A percentile compares a stretch with the other conserved stretches of the same genome.
Evolutionary conservation across 2,797 vertebrate species (phyloP).

Genomic region (Gobionotothen gibberifrons): DNA sequence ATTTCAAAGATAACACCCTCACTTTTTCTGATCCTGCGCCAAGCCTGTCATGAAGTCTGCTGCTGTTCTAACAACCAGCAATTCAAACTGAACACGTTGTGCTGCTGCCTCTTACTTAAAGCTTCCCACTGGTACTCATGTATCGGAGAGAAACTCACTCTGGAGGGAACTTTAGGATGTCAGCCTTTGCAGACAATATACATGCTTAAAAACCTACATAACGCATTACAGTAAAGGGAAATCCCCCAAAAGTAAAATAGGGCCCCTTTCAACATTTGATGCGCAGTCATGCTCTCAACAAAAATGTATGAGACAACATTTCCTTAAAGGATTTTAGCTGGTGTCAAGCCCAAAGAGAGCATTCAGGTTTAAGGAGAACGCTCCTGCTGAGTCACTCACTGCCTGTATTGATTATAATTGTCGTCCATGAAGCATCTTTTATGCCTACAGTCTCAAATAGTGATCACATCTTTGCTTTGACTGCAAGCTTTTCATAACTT

Average conservation of each 20-base stretch:
- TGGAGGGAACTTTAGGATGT: too few relatives aligned
- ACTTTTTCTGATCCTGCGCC: background rate
- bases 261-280: background rate
- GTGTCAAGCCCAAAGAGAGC: slow-evolving; percentile 4
- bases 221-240: too few relatives aligned
- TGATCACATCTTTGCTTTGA: slow-evolving; percentile 37
- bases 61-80: background rate
- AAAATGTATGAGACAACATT: background rate
- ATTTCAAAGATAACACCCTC: background rate
- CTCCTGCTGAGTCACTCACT: slow-evolving; percentile 40
- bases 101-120: background rate
- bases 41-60: slow-evolving; percentile 7
- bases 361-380: slow-evolving; percentile 11
- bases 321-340: background rate
- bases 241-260: background rate
- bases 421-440: slow-evolving; percentile 30
- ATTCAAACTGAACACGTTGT: slow-evolving; percentile 1
- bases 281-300: background rate
- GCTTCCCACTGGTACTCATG: background rate
- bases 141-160: too few relatives aligned
- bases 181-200: too few relatives aligned
- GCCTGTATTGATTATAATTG: slow-evolving; percentile 49
- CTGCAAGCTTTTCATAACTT: slow-evolving; percentile 27
- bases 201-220: too few relatives aligned
- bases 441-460: slow-evolving; percentile 23